Percentiles rank a stretch among this genome's conserved stretches.
Conservation (phyloP, 2,797 vertebrate species). For the Triplophysa bombifrons region DNA sequence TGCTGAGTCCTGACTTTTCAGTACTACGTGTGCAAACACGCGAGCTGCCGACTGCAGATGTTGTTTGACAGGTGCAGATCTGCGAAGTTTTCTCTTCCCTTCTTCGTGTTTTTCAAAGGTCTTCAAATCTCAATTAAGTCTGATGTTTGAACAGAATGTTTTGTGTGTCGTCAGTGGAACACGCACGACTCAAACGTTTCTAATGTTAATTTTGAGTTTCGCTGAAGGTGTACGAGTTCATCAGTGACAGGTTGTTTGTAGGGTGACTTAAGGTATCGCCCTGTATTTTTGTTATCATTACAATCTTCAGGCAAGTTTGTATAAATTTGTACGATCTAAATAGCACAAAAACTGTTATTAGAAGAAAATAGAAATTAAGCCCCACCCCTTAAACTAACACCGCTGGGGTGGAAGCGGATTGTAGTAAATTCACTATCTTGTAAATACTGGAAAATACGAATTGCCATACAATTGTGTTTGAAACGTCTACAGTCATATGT, state of each 20-base stretch:
- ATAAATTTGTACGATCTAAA: too few species aligned
- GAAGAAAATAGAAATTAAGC: too few species aligned
- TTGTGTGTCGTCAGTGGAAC: slow-evolving; percentile 51
- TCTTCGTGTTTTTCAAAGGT: slow-evolving; percentile 70
- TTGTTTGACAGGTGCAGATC: slow-evolving; percentile 70
- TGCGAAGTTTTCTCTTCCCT: slow-evolving; percentile 52
- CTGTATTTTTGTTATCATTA: slow-evolving; percentile 43
- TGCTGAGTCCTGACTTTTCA: slow-evolving; percentile 23
- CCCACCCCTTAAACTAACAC: too few species aligned
- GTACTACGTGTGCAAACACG: slow-evolving; percentile 43
- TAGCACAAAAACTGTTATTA: too few species aligned
- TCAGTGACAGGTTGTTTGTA: slow-evolving; percentile 47
- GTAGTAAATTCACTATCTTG: too few species aligned
- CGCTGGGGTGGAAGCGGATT: too few species aligned
- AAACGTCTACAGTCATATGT: too few species aligned
- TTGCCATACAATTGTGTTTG: too few species aligned
- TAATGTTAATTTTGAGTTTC: slow-evolving; percentile 56
- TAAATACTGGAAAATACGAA: too few species aligned
- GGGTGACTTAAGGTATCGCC: slow-evolving; percentile 44
- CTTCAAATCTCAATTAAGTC: slow-evolving; percentile 69
- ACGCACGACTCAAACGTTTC: slow-evolving; percentile 51
- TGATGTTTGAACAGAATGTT: slow-evolving; percentile 46
- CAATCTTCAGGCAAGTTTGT: slow-evolving; percentile 9
- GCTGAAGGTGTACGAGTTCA: slow-evolving; percentile 52
- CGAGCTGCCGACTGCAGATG: slow-evolving; percentile 66